Percentiles rank a stretch among this genome's conserved stretches.
These are phyloP conservation scores for Acipenser transmontanus DNA, from an alignment of 2,797 vertebrate species.

Conservation along the genomic window DNA sequence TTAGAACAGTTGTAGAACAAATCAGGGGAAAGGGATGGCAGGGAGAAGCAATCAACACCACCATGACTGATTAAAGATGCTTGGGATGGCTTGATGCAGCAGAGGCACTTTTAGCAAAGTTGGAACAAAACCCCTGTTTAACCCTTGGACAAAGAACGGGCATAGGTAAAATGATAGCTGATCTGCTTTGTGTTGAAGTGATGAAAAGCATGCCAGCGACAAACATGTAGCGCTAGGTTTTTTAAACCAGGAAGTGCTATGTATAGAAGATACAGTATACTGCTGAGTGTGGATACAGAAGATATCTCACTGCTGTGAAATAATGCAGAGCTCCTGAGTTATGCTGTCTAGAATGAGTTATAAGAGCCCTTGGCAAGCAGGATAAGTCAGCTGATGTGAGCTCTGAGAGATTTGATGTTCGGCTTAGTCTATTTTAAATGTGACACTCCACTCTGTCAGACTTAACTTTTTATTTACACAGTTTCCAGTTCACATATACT, in stretches of 20 bases:
- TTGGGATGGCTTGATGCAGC: constrained; percentile 42
- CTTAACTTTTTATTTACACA: not conserved
- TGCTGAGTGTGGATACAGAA: constrained; percentile 20
- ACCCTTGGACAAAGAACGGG: constrained; percentile 3
- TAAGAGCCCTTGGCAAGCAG: constrained; percentile 4
- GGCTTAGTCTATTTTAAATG: constrained; percentile 65
- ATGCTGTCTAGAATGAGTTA: constrained; percentile 14
- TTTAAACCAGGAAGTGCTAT: constrained; percentile 7
- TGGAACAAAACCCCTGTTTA: constrained; percentile 13
- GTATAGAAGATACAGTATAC: constrained; percentile 21
- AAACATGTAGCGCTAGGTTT: not conserved
- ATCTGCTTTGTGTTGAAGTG: not conserved
- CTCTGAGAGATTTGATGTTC: constrained; percentile 64
- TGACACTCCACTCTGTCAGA: not conserved
- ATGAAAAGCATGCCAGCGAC: not conserved
- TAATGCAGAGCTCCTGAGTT: constrained; percentile 16
- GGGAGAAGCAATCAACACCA: constrained; percentile 46
- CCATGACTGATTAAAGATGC: constrained; percentile 42
- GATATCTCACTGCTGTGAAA: constrained; percentile 10
- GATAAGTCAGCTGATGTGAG: constrained; percentile 21
- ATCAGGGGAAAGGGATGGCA: constrained; percentile 37
- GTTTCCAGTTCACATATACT: no score
- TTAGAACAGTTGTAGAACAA: constrained; percentile 31
- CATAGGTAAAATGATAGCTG: constrained; percentile 2
- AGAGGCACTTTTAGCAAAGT: constrained; percentile 28